Evolutionary conservation across 2,797 vertebrate genomes (phyloP), one percentile per base, ranked within the genome.

Genomic region (Cyprinodon diabolis): DNA sequence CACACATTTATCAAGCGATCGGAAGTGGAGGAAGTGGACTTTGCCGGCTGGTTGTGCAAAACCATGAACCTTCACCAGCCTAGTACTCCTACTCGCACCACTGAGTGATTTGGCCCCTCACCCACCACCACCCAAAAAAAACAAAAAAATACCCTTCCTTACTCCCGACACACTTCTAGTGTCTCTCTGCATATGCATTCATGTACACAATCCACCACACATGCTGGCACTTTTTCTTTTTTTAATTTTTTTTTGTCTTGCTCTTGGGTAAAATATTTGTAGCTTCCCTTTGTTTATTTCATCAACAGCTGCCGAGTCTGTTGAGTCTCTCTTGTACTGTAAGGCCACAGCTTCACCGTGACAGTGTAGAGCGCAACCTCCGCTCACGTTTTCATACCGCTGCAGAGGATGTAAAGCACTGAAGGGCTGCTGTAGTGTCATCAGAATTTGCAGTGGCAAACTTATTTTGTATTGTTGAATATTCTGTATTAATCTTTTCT

Each of bases 1-100:
- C 97, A 99, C 89, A 90, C 95, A 6, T 99, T 99, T 92, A 97
- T 99, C 94, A 99, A 98, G 75, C 95, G 97, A 72, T 97, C 98
- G 0, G 98, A 99, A 83, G 96, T 96, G 82, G 97, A 98, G 82
- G 97, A 96, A 89, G 97, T 99, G 92, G 97, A 99, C 91, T 99
- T 99, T 45, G 97, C 97, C 0, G 98, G 98, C 84, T 99, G 97
- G 97, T 77, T 99, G 83, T 99, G 98, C 89, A 95, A 94, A 91
- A 98, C 96, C 67, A 96, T 99, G 96, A 93, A 95, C 81, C 91
- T 99, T 72, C 96, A 97, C 92, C 98, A 99, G 90, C 98, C 98
- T 83, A 96, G 97, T 84, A 99, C 98, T 0, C 98, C 98, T 58
- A 99, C 98, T 54, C 97, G 96, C 0, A 92, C 92, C 35, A 92